Percentiles rank a stretch among this genome's conserved stretches.
These are phyloP conservation scores for Temnothorax nylanderi DNA, from an alignment of 1,140 invertebrate genomes.

Conservation along the genomic window DNA sequence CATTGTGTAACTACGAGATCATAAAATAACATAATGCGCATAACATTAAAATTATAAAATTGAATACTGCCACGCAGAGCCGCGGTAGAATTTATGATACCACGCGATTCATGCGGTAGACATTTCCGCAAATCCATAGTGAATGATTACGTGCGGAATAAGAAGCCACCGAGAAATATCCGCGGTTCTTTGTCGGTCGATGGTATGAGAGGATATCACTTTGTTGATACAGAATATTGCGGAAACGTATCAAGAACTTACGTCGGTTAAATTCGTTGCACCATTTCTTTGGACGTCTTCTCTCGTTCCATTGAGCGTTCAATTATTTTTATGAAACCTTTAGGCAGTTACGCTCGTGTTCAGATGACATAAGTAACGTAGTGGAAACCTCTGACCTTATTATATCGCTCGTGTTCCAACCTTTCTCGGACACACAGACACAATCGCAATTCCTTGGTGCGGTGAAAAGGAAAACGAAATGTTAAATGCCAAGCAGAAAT, in stretches of 20 bases:
- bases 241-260: slow-evolving; percentile 45
- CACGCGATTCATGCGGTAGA: background rate
- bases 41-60: slow-evolving; percentile 34
- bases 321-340: slow-evolving; percentile 51
- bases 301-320: slow-evolving; percentile 30
- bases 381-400: slow-evolving; percentile 48
- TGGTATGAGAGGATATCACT: slow-evolving; percentile 25
- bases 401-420: slow-evolving; percentile 40
- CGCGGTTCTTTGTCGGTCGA: slow-evolving; percentile 22
- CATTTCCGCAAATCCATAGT: slow-evolving; percentile 44
- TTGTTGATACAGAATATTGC: slow-evolving; percentile 54
- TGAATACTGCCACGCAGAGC: background rate
- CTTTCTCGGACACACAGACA: background rate
- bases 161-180: slow-evolving; percentile 46
- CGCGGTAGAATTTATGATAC: slow-evolving; percentile 13
- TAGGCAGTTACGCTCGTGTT: slow-evolving; percentile 21
- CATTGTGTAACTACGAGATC: slow-evolving; percentile 10
- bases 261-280: slow-evolving; percentile 30
- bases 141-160: slow-evolving; percentile 52
- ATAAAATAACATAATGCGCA: slow-evolving; percentile 15
- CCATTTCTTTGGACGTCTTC: slow-evolving; percentile 45
- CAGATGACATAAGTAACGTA: slow-evolving; percentile 47
- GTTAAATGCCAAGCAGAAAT: slow-evolving; percentile 26
- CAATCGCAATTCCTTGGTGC: slow-evolving; percentile 27
- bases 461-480: slow-evolving; percentile 18